Percentiles rank a stretch among this genome's conserved stretches.
Conservation (phyloP, 2,888 invertebrate species). For the Mylabris sibirica region DNA sequence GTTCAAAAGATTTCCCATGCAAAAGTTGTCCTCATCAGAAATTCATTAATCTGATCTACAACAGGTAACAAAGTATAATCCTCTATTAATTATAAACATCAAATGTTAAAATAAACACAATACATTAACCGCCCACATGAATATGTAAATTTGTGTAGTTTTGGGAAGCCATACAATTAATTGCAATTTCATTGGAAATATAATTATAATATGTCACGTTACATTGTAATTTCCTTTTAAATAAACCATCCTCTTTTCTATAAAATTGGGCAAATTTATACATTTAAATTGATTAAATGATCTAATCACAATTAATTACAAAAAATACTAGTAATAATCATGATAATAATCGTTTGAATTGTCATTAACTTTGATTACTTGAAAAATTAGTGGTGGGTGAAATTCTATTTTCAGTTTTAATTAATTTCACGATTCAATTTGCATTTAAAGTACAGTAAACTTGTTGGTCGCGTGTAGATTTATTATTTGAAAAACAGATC, state of each 20-base stretch:
- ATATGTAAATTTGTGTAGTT: constrained; percentile 28
- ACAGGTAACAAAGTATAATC: no score
- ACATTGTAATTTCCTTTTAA: not conserved
- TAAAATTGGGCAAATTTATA: not conserved
- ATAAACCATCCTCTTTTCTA: not conserved
- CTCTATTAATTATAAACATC: not conserved
- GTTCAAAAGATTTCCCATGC: no score
- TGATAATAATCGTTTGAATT: constrained; percentile 23
- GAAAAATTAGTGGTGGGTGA: constrained; percentile 22
- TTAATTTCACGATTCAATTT: constrained; percentile 31
- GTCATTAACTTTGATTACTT: constrained; percentile 27
- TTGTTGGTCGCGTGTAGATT: constrained; percentile 23
- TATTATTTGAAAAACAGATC: constrained; percentile 15
- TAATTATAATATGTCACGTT: not conserved
- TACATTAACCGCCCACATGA: constrained; percentile 12
- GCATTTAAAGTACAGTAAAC: constrained; percentile 28
- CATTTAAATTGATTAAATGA: not conserved
- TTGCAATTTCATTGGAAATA: constrained; percentile 16
- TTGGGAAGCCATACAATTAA: constrained; percentile 30
- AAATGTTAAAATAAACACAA: not conserved
- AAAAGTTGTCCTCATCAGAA: no score
- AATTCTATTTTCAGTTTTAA: constrained; percentile 33
- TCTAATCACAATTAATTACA: not conserved
- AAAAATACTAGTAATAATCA: not conserved
- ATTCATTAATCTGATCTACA: no score